phyloP scores from a whole-genome alignment of 2,888 invertebrate genomes.

The Mesochorus sp. region DNA sequence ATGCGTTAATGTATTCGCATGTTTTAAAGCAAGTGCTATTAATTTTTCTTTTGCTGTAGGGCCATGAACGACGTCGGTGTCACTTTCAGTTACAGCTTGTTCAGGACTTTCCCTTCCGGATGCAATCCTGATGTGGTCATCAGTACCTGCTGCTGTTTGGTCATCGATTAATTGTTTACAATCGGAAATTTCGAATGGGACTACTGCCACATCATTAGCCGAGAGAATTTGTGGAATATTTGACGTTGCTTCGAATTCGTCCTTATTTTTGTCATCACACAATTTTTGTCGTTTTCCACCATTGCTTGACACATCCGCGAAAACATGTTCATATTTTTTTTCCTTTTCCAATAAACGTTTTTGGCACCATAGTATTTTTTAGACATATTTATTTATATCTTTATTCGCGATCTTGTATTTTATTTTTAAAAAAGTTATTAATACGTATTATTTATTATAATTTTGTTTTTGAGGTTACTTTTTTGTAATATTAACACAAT shows the following conservation, averaged over 20 bases:
- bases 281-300: conserved; percentile 5
- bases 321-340: conserved; percentile 1
- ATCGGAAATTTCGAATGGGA: conserved; percentile 6
- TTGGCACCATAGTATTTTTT: conserved; percentile 1
- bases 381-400: conserved; percentile 7
- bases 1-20: not conserved
- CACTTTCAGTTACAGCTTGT: conserved; percentile 12
- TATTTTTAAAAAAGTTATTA: not conserved
- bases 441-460: not conserved
- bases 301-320: conserved; percentile 14
- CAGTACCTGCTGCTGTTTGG: conserved; percentile 3
- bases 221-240: not conserved
- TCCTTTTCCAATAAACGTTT: conserved; percentile 10
- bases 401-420: conserved; percentile 8
- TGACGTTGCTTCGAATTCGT: not conserved
- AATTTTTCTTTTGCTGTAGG: conserved; percentile 7
- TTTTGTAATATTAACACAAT: not conserved
- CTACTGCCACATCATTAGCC: conserved; percentile 10
- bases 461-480: not conserved
- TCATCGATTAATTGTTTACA: conserved; percentile 6
- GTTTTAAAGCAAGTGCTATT: not conserved
- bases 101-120: conserved; percentile 8
- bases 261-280: conserved; percentile 13
- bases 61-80: conserved; percentile 3
- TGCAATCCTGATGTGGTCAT: conserved; percentile 4